Evolutionary conservation across 2,797 vertebrate species (phyloP), one percentile per base, ranked within the genome.

Genomic region (Fundulus diaphanus): DNA sequence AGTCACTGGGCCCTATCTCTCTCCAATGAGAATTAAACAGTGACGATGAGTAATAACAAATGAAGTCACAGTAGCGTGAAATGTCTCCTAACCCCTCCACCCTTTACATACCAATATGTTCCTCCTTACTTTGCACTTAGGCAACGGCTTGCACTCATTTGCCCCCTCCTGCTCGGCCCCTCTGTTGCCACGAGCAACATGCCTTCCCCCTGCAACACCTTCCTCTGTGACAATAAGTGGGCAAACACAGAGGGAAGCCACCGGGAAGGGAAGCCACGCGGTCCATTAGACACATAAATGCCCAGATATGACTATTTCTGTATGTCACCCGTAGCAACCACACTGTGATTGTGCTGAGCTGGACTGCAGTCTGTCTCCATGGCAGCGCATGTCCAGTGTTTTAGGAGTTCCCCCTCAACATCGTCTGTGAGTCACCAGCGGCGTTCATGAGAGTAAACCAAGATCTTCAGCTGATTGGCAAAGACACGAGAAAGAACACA

Each of bases 121-220:
- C 79, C 72, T 81, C 72, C 86, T 87, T 84, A 85, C 87, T 86
- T 82, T 51, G 24, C 67, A 88, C 93, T 90, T 92, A 42, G 37
- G 63, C 63, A 66, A 66, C 24, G 24, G 42, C 63, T 66, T 65
- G 94, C 82, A 80, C 87, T 80, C 51, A 0, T 77, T 83, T 82
- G 61, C 78, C 80, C 78, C 76, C 82, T 68, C 81, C 78, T 73
- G 70, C 65, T 68, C 79, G 79, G 7, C 7, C 79, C 68, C 76
- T 80, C 48, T 8, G 42, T 66, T 42, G 48, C 85, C 87, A 87
- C 85, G 85, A 73, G 77, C 85, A 85, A 83, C 90, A 92, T 92
- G 91, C 92, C 83, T 92, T 85, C 85, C 85, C 75, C 83, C 80
- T 90, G 84, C 88, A 89, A 89, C 68, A 80, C 79, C 72, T 87